Conservation (phyloP, 2,113 vertebrate species). For the Oreochromis spilurus region DNA sequence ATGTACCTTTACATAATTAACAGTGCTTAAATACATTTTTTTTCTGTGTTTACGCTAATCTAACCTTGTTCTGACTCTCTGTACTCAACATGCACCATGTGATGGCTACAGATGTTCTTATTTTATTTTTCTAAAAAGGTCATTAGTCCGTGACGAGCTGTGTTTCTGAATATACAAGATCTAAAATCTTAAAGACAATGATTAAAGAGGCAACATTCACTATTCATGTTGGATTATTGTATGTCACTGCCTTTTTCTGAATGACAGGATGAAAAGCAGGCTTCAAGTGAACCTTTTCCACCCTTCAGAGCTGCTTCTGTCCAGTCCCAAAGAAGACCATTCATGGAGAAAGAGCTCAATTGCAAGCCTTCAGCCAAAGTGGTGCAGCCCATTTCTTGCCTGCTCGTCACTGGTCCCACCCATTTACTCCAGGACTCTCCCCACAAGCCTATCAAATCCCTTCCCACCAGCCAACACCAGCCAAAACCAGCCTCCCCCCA, state of each 20-base stretch:
- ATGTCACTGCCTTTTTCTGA: background rate
- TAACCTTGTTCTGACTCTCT: background rate
- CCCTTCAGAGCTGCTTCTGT: conserved; percentile 66
- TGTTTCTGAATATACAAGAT: background rate
- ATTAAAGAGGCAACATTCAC: background rate
- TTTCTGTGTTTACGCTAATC: background rate
- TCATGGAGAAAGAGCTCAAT: conserved; percentile 50
- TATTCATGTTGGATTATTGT: background rate
- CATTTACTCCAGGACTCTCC: conserved; percentile 68
- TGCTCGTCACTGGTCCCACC: conserved; percentile 72
- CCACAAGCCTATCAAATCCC: conserved; percentile 42
- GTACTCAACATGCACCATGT: background rate
- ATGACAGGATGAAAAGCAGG: conserved; percentile 77
- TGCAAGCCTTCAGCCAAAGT: conserved; percentile 71
- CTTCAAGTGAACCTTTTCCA: conserved; percentile 69
- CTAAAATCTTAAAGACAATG: rapidly evolving
- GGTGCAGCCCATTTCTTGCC: conserved; percentile 72
- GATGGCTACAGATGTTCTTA: background rate
- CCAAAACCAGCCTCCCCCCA: conserved; percentile 22
- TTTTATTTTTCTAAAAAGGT: background rate
- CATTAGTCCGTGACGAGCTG: background rate
- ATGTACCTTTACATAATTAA: background rate
- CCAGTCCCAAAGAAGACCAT: conserved; percentile 10
- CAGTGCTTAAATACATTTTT: background rate
- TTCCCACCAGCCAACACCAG: conserved; percentile 52